phyloP scores from a whole-genome alignment of 92 coral and sea anemone species.

The Blastomussa wellsi region DNA sequence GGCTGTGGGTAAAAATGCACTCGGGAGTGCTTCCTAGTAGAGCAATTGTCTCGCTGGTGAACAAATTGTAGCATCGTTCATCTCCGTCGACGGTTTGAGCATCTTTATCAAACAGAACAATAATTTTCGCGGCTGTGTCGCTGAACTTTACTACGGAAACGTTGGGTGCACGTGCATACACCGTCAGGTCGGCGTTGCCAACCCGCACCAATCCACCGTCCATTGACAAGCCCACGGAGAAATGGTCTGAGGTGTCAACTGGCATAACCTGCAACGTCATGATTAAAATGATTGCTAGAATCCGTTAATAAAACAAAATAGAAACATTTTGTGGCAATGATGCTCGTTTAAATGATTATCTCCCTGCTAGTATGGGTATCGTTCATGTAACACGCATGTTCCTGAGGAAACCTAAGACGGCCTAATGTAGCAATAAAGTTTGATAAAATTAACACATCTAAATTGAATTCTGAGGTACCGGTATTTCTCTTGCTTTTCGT shows the following conservation, averaged over 20 bases:
- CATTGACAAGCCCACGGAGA: conserved; percentile 16
- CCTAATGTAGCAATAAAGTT: too few relatives aligned
- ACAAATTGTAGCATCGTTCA: conserved; percentile 30
- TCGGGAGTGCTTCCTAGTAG: conserved; percentile 29
- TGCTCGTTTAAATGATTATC: too few relatives aligned
- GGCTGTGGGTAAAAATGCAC: conserved; percentile 12
- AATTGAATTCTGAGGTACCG: too few relatives aligned
- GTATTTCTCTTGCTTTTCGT: too few relatives aligned
- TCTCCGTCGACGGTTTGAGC: background rate
- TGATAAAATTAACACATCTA: too few relatives aligned
- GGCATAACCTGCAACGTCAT: background rate
- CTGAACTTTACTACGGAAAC: conserved; percentile 29
- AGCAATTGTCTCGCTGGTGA: conserved; percentile 7
- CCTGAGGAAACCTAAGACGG: too few relatives aligned
- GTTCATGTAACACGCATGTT: too few relatives aligned
- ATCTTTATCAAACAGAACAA: conserved; percentile 29
- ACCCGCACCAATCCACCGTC: conserved; percentile 16
- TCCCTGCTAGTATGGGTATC: too few relatives aligned
- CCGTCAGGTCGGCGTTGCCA: conserved; percentile 10
- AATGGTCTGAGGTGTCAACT: background rate
- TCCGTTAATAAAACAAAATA: background rate
- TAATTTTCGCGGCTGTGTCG: conserved; percentile 45
- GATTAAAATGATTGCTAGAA: background rate
- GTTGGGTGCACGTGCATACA: conserved; percentile 34
- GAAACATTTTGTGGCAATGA: too few relatives aligned